These are phyloP conservation scores for Phyto melanocephala DNA, from an alignment of 2,888 invertebrate genomes.

Conservation along the genomic window DNA sequence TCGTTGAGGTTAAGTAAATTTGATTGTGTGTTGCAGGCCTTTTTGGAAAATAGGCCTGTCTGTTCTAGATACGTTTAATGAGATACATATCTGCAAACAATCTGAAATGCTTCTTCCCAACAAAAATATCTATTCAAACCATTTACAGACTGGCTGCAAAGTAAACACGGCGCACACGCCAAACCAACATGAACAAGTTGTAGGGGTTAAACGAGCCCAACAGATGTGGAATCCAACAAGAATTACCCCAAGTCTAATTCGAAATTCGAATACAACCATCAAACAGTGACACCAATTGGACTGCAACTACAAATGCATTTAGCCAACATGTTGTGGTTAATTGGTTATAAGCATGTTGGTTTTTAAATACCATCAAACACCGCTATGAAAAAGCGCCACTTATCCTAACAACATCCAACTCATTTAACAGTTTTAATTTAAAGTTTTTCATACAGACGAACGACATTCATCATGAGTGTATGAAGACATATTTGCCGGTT, in stretches of 20 bases:
- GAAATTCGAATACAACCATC: background rate
- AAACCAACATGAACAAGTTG: constrained; percentile 59
- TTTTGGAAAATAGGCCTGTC: constrained; percentile 46
- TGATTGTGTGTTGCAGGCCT: constrained; percentile 38
- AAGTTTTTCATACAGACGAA: background rate
- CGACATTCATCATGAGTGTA: background rate
- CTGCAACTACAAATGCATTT: background rate
- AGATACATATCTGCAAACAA: constrained; percentile 43
- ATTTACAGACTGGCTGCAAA: constrained; percentile 29
- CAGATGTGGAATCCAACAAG: background rate
- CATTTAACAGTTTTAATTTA: background rate
- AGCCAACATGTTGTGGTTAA: background rate
- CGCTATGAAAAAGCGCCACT: constrained; percentile 24
- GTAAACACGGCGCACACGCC: constrained; percentile 56
- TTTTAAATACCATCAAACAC: constrained; percentile 38
- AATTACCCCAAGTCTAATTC: constrained; percentile 45
- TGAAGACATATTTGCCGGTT: constrained; percentile 43
- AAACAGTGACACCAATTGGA: constrained; percentile 16
- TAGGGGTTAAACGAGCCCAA: constrained; percentile 48
- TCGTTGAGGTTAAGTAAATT: constrained; percentile 67
- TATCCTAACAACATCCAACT: background rate
- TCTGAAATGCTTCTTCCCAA: constrained; percentile 29
- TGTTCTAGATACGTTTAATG: constrained; percentile 42
- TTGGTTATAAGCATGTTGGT: background rate
- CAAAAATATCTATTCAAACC: background rate